Conservation (phyloP, 1,140 invertebrate species). For the Heliconius melpomene region DNA sequence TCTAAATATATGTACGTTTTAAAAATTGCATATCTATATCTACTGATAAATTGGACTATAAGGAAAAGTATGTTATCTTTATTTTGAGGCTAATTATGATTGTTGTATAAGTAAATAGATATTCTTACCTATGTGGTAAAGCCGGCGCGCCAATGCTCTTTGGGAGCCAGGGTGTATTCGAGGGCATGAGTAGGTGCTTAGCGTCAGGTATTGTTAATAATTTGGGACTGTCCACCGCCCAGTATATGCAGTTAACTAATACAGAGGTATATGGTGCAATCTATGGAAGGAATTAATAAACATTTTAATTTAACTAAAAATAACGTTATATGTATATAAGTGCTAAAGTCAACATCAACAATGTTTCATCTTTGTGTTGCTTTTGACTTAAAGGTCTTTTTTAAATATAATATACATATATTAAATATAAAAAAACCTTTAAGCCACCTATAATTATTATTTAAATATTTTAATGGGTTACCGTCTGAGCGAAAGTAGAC, state of each 20-base stretch:
- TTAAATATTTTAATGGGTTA: conserved; percentile 52
- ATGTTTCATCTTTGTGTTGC: too few relatives aligned
- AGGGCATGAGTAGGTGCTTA: conserved; percentile 94
- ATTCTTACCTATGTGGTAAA: conserved; percentile 88
- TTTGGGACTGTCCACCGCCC: conserved; percentile 97
- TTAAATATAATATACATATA: neutral
- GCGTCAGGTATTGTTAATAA: conserved; percentile 98
- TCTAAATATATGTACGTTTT: neutral
- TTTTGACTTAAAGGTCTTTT: too few relatives aligned
- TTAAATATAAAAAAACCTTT: neutral
- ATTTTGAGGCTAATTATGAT: neutral
- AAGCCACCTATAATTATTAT: neutral
- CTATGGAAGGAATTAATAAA: conserved; percentile 63
- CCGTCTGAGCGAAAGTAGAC: conserved; percentile 97
- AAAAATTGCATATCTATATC: neutral
- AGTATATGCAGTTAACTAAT: conserved; percentile 99
- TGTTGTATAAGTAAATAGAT: neutral
- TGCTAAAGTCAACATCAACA: too few relatives aligned
- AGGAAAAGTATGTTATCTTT: neutral
- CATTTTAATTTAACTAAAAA: too few relatives aligned
- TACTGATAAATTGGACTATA: neutral
- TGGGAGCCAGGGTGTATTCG: conserved; percentile 95
- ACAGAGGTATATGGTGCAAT: conserved; percentile 99
- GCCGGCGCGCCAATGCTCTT: conserved; percentile 92
- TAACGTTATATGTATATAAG: too few relatives aligned